A percentile compares a stretch with the other conserved stretches of the same genome.
These are phyloP conservation scores for Parotocinclus haroldoi DNA, from an alignment of 2,797 vertebrate genomes.

Conservation along the genomic window DNA sequence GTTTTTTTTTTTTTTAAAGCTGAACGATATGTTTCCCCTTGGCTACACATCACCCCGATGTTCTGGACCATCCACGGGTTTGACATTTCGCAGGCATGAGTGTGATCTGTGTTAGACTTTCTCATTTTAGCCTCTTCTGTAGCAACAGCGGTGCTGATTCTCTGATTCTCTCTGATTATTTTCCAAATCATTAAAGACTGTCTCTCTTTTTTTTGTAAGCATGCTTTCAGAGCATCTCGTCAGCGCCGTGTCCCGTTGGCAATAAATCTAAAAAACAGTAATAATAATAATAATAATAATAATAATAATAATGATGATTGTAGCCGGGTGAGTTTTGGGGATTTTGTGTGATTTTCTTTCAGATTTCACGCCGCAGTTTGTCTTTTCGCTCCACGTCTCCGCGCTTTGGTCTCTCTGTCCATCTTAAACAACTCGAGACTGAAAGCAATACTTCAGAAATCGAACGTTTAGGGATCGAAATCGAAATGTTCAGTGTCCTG, in stretches of 20 bases:
- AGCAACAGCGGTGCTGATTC: constrained; percentile 48
- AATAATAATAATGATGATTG: constrained; percentile 49
- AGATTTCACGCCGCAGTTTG: too few species aligned
- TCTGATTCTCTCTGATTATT: constrained; percentile 24
- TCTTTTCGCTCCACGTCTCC: too few species aligned
- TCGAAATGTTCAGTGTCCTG: too few species aligned
- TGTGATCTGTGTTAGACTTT: constrained; percentile 25
- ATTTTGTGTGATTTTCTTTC: too few species aligned
- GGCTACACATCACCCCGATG: constrained; percentile 69
- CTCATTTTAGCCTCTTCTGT: constrained; percentile 41
- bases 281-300: too few species aligned
- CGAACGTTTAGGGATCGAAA: too few species aligned
- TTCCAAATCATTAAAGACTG: too few species aligned
- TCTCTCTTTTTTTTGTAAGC: constrained; percentile 30
- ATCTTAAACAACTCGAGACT: too few species aligned
- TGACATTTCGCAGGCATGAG: constrained; percentile 17
- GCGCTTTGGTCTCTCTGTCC: too few species aligned
- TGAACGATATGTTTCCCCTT: constrained; percentile 52
- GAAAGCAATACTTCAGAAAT: too few species aligned
- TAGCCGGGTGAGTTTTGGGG: constrained; percentile 55
- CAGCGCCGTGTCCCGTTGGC: constrained; percentile 61
- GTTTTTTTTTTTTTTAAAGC: too few species aligned
- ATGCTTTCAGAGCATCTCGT: constrained; percentile 38
- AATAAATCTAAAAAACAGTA: constrained; percentile 64
- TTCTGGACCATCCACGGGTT: constrained; percentile 20